These are phyloP conservation scores for Heliconius hermathena DNA, from an alignment of 1,140 invertebrate species.

Conservation along the genomic window DNA sequence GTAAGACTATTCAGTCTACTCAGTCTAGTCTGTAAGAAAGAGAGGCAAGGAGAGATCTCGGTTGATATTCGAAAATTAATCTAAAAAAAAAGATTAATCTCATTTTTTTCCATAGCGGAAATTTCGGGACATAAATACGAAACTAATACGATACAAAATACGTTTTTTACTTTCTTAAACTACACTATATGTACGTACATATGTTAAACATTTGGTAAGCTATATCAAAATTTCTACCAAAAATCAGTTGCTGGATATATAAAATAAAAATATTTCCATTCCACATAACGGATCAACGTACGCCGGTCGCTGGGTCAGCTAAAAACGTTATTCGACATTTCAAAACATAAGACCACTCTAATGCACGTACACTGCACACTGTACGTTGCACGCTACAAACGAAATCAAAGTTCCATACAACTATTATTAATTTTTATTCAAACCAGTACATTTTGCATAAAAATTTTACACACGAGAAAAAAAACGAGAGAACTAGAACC, in stretches of 20 bases:
- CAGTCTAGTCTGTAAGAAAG: no score
- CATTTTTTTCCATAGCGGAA: no score
- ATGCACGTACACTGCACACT: background rate
- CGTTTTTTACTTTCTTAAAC: no score
- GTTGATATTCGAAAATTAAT: no score
- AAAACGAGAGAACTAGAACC: background rate
- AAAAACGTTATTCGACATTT: background rate
- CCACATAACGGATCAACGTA: background rate
- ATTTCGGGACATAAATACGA: no score
- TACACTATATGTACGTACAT: background rate
- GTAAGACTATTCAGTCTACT: no score
- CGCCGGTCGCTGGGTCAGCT: background rate
- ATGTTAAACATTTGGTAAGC: background rate
- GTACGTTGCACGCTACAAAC: constrained; percentile 1
- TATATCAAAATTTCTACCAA: background rate
- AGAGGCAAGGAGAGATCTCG: no score
- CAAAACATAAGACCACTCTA: constrained; percentile 2
- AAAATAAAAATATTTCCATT: background rate
- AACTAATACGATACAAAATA: no score
- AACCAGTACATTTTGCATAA: constrained; percentile 8
- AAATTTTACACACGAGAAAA: background rate
- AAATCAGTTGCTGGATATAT: background rate
- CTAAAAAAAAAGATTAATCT: no score
- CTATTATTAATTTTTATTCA: constrained; percentile 16
- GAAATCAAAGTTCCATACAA: constrained; percentile 6